Evolutionary conservation across 2,113 vertebrate genomes (phyloP).

Genomic region (Micronisus gabar): DNA sequence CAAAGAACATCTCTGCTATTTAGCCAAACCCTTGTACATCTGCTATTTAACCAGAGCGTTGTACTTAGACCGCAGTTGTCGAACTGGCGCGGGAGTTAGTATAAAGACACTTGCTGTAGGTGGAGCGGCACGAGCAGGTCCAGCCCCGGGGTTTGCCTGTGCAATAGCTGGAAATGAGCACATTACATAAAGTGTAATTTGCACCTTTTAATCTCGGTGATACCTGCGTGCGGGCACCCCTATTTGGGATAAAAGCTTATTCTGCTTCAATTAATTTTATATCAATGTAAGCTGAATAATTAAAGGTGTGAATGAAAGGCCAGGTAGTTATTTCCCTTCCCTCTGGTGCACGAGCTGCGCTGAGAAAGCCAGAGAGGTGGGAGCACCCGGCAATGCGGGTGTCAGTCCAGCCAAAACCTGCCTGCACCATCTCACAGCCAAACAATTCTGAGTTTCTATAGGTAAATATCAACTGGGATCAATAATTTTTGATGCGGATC

Average conservation of each 20-base stretch:
- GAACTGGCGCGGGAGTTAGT: not conserved
- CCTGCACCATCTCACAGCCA: not conserved
- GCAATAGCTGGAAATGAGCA: not conserved
- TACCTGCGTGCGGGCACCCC: not conserved
- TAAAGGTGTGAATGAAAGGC: not conserved
- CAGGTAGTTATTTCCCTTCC: not conserved
- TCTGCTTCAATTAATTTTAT: conserved; percentile 25
- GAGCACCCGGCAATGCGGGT: not conserved
- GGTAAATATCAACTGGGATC: not conserved
- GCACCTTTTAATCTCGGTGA: not conserved
- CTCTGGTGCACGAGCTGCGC: not conserved
- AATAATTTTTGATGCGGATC: not conserved
- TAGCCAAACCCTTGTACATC: not conserved
- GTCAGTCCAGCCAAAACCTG: not conserved
- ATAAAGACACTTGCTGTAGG: not conserved
- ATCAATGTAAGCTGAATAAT: conserved; percentile 26
- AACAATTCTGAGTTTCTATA: not conserved
- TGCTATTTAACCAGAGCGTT: not conserved
- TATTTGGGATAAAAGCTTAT: not conserved
- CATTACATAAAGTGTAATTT: not conserved
- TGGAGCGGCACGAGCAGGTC: not conserved
- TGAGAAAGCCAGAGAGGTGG: not conserved
- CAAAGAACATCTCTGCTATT: not conserved
- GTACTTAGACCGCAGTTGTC: accelerated
- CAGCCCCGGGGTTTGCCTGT: not conserved